Conservation (phyloP, 2,797 vertebrate species). For the Moxostoma hubbsi region DNA sequence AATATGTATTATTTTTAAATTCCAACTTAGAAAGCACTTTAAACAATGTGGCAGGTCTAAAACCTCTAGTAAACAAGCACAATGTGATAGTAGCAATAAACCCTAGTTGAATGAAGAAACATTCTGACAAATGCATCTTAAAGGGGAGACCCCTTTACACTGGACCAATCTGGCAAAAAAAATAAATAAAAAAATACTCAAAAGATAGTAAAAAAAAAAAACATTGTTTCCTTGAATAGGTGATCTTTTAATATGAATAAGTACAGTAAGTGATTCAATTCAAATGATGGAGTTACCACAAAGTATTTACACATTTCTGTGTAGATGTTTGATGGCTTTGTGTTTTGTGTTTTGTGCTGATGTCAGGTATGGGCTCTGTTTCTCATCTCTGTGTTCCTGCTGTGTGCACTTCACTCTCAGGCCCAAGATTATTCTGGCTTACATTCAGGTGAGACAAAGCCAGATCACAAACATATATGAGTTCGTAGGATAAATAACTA, state of each 20-base stretch:
- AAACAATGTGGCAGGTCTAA: too few relatives aligned
- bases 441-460: slow-evolving; percentile 71
- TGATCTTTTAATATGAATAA: background rate
- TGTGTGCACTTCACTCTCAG: slow-evolving; percentile 61
- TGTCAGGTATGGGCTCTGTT: slow-evolving; percentile 66
- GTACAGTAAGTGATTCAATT: background rate
- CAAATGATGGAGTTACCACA: background rate
- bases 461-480: background rate
- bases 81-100: background rate
- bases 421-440: slow-evolving; percentile 71
- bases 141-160: background rate
- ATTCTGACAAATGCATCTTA: background rate
- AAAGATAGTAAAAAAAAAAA: background rate
- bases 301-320: background rate
- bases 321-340: background rate
- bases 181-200: background rate
- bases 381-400: slow-evolving; percentile 59
- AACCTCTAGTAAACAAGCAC: too few relatives aligned
- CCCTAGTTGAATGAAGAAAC: background rate
- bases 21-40: too few relatives aligned
- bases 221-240: background rate
- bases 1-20: too few relatives aligned
- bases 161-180: background rate
- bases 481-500: too few relatives aligned
- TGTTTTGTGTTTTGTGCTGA: background rate